These are phyloP conservation scores for Tragulus kanchil DNA, from an alignment of 2,113 vertebrate genomes.

Conservation along the genomic window DNA sequence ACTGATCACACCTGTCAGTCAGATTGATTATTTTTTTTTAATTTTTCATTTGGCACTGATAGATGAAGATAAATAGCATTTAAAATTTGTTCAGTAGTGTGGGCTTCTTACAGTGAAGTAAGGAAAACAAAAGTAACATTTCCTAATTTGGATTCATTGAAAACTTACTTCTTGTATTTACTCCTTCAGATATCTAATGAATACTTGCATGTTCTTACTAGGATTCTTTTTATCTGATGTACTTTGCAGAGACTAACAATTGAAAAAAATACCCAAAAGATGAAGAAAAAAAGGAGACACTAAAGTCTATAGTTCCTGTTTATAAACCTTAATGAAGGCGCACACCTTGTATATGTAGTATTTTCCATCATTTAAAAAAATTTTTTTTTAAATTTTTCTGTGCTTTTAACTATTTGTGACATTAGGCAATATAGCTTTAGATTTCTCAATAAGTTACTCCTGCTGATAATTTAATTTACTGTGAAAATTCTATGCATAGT, in stretches of 20 bases:
- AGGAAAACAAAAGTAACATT: conserved; percentile 86
- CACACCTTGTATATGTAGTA: not conserved
- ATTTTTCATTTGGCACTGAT: conserved; percentile 82
- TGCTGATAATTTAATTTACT: conserved; percentile 16
- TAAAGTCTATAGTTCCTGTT: conserved; percentile 78
- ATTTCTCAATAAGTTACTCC: not conserved
- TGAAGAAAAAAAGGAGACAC: conserved; percentile 72
- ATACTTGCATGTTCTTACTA: conserved; percentile 80
- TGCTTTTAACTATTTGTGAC: conserved; percentile 26
- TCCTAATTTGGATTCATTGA: conserved; percentile 85
- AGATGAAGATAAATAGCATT: conserved; percentile 85
- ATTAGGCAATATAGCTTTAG: conserved; percentile 29
- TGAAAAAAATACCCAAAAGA: conserved; percentile 80
- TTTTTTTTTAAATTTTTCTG: not conserved
- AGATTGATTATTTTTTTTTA: conserved; percentile 77
- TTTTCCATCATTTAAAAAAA: conserved; percentile 39
- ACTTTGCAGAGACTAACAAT: conserved; percentile 74
- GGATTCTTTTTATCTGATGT: conserved; percentile 69
- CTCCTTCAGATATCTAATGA: conserved; percentile 87
- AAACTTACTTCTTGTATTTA: conserved; percentile 86
- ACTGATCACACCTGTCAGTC: conserved; percentile 83
- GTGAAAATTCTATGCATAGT: not conserved
- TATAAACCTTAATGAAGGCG: conserved; percentile 82
- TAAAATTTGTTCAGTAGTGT: conserved; percentile 84
- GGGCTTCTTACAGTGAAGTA: conserved; percentile 72